These are phyloP conservation scores for Acyrthosiphon pisum DNA, from an alignment of 1,140 invertebrate genomes.

Conservation along the genomic window DNA sequence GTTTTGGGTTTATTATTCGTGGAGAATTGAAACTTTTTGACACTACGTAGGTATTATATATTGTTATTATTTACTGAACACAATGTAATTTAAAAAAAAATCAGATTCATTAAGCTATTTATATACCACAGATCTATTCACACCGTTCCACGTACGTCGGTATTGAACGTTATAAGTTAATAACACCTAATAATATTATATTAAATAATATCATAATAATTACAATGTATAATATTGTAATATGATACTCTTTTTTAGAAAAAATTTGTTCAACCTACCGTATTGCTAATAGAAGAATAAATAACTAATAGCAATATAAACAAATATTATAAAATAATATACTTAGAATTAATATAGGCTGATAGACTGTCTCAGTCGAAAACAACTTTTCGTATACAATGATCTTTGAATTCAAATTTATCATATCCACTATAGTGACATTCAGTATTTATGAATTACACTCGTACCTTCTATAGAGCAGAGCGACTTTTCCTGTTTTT, in stretches of 20 bases:
- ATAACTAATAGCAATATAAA: not conserved
- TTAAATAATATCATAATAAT: not conserved
- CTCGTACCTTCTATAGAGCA: not conserved
- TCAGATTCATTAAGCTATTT: too few relatives aligned
- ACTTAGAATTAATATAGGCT: not conserved
- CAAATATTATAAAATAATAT: not conserved
- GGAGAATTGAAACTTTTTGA: not conserved
- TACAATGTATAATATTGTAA: not conserved
- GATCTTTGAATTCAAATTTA: not conserved
- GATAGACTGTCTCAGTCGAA: not conserved
- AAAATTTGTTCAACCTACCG: not conserved
- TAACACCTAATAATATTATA: too few relatives aligned
- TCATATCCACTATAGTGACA: not conserved
- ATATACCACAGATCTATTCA: too few relatives aligned
- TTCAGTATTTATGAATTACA: not conserved
- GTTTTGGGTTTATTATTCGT: not conserved
- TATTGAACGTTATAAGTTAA: too few relatives aligned
- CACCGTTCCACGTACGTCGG: too few relatives aligned
- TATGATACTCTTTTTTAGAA: too few relatives aligned
- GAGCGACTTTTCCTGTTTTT: not conserved
- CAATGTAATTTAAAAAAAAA: not conserved
- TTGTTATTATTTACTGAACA: not conserved
- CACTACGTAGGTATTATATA: not conserved
- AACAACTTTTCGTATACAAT: not conserved
- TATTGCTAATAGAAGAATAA: not conserved